These are phyloP conservation scores for Phrynosoma blainvillii DNA, from an alignment of 2,113 vertebrate genomes.

Conservation along the genomic window DNA sequence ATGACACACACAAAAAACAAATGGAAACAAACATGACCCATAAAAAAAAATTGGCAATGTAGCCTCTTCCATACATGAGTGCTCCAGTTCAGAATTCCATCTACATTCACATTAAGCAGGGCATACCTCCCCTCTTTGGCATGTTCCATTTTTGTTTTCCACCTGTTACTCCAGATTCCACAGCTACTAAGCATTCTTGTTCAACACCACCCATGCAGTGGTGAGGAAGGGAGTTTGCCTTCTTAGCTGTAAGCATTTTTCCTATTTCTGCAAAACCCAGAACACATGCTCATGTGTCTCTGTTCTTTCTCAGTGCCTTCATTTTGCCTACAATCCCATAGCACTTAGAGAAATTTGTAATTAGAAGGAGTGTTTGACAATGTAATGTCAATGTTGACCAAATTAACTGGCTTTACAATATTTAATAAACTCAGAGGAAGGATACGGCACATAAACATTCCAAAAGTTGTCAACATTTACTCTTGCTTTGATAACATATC, in stretches of 20 bases:
- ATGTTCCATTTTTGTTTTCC: background rate
- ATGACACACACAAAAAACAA: background rate
- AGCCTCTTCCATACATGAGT: background rate
- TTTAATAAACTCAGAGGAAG: no score
- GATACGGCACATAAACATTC: no score
- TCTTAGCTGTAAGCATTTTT: background rate
- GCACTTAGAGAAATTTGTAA: no score
- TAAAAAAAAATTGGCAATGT: background rate
- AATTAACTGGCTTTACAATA: no score
- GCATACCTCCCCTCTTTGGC: background rate
- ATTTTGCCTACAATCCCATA: no score
- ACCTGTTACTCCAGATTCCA: background rate
- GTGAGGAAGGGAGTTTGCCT: background rate
- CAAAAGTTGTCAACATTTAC: no score
- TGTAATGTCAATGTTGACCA: no score
- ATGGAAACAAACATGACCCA: background rate
- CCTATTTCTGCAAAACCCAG: background rate
- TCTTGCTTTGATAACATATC: no score
- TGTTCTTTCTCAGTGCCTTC: no score
- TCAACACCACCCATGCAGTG: background rate
- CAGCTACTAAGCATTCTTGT: background rate
- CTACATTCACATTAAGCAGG: background rate
- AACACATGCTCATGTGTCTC: no score
- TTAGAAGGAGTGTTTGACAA: no score
- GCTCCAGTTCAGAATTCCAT: background rate